Base-by-base conservation (phyloP, 2,888 invertebrate genomes). In the Lasioglossum vierecki region DNA sequence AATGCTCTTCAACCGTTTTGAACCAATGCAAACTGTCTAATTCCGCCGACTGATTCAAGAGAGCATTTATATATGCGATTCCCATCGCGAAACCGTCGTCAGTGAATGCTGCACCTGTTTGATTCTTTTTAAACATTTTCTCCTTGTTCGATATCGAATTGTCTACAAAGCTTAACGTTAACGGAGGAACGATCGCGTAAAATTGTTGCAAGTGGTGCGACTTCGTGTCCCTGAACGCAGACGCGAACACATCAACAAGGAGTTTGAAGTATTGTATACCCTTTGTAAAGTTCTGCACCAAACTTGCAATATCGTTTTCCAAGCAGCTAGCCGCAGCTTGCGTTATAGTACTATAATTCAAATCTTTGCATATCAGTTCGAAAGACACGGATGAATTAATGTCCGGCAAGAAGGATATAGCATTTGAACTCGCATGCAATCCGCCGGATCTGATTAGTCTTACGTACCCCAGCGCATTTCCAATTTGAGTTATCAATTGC, bases 51-150 rank as follows among this genome's bases (percentile, higher is more conserved):
- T 99, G 99, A 94, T 98, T 97, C 71, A 99, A 95, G 84, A 99
- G 96, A 93, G 98, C 98, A 84, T 99, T 96, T 90, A 99, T 97
- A 93, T 99, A 99, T 0, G 99, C 99, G 57, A 98, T 95, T 94
- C 99, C 99, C 97, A 99, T 98, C 6, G 99, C 98, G 95, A 99
- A 99, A 22, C 99, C 99, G 95, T 99, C 99, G 95, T 99, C 99
- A 18, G 99, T 99, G 94, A 99, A 99, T 1, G 98, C 97, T 75
- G 98, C 98, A 22, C 98, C 98, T 22, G 96, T 96, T 95, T 97
- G 98, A 93, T 98, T 98, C 94, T 98, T 98, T 94, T 99, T 99
- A 85, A 97, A 97, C 95, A 99, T 97, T 95, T 98, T 98, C 92
- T 99, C 99, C 94, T 99, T 99, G 87, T 98, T 98, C 72, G 97